These are phyloP conservation scores for Lutjanus argentimaculatus DNA, from an alignment of 2,797 vertebrate genomes.

Conservation along the genomic window DNA sequence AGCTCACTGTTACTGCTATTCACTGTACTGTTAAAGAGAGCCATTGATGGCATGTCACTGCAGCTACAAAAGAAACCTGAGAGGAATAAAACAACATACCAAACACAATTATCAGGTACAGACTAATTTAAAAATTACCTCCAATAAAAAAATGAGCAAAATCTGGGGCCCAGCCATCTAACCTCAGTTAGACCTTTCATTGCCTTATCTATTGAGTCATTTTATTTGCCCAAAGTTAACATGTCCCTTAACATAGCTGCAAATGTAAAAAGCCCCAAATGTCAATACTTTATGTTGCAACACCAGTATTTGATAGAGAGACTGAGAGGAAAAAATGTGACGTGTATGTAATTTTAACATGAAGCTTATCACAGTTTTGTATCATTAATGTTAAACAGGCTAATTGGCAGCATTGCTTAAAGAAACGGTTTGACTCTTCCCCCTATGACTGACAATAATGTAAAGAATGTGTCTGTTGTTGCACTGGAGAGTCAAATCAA, in stretches of 20 bases:
- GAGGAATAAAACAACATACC: conserved; percentile 22
- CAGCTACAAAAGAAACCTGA: conserved; percentile 11
- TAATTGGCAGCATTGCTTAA: background rate
- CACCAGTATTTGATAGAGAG: conserved; percentile 2
- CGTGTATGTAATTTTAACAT: background rate
- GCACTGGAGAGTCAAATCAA: background rate
- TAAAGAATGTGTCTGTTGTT: background rate
- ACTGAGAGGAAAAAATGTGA: background rate
- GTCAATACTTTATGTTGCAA: conserved; percentile 42
- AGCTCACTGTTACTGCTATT: conserved; percentile 57
- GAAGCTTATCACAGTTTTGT: background rate
- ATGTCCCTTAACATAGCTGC: background rate
- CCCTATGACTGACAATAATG: background rate
- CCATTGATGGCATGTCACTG: conserved; percentile 38
- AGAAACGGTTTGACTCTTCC: too few species aligned
- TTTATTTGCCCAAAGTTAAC: conserved; percentile 33
- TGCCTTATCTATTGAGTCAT: background rate
- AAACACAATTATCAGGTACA: background rate
- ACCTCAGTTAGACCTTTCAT: conserved; percentile 3
- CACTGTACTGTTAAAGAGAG: conserved; percentile 40
- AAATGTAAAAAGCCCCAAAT: conserved; percentile 1
- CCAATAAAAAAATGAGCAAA: background rate
- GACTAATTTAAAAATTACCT: background rate
- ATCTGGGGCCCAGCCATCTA: background rate
- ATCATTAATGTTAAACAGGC: background rate